Base-by-base conservation (phyloP, 2,113 vertebrate species). In the Opisthocomus hoazin region DNA sequence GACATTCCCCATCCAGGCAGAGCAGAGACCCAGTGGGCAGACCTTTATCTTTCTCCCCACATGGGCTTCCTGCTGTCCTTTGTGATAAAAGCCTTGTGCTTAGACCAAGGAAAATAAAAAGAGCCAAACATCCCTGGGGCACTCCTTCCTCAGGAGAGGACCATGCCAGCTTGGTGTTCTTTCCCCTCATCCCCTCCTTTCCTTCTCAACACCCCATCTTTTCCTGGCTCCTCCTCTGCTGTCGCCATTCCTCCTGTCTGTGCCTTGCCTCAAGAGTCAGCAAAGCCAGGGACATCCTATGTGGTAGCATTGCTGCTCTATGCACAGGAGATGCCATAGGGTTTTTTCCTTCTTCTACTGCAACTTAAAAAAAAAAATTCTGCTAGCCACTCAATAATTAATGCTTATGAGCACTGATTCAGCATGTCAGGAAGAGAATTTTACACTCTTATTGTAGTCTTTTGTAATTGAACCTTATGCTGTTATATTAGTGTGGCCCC, bases 381-480 rank as follows among this genome's bases (percentile, higher is more conserved):
- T 94, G 91, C 83, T 91, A 92, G 91, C 95, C 94, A 93, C 93
- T 97, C 96, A 96, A 97, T 97, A 97, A 96, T 97, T 97, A 98
- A 97, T 97, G 93, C 95, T 97, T 97, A 93, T 79, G 96, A 97
- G 90, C 93, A 94, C 94, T 95, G 96, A 97, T 97, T 97, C 93
- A 94, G 96, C 95, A 93, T 96, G 96, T 96, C 96, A 97, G 76
- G 91, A 96, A 95, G 79, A 96, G 94, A 97, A 94, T 96, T 97
- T 96, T 96, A 94, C 94, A 94, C 95, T 97, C 94, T 77, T 96
- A 94, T 96, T 97, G 95, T 97, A 97, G 96, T 97, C 97, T 96
- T 98, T 98, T 98, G 97, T 98, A 98, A 98, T 97, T 97, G 97
- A 97, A 96, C 97, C 97, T 96, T 98, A 93, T 96, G 94, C 96